phyloP scores from a whole-genome alignment of 2,113 vertebrate genomes.

The Pontoporia blainvillei region DNA sequence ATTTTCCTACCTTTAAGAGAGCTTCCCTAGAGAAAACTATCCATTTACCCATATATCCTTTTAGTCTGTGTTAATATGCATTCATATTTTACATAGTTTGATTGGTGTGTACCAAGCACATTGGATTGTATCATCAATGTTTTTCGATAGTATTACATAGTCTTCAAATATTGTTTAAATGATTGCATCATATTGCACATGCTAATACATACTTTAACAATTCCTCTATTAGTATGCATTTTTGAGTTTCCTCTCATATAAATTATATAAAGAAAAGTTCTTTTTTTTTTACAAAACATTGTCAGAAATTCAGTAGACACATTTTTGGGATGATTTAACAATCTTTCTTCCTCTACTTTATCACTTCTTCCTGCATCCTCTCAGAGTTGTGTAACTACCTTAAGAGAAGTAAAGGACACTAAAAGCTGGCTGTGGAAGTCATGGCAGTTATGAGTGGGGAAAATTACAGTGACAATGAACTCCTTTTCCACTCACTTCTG shows the following conservation, averaged over 20 bases:
- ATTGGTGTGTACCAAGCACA: not conserved
- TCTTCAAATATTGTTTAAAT: slow-evolving; percentile 8
- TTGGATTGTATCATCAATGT: not conserved
- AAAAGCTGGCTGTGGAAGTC: not conserved
- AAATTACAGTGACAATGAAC: not conserved
- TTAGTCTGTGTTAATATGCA: not conserved
- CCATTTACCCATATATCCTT: not conserved
- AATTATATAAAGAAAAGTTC: not conserved
- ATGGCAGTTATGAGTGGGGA: not conserved
- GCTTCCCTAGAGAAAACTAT: not conserved
- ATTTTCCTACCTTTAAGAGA: not conserved
- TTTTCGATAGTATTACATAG: not conserved
- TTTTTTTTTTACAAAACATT: not conserved
- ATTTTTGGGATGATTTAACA: not conserved
- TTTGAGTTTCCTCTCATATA: not conserved
- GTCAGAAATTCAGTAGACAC: not conserved
- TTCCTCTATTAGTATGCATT: not conserved
- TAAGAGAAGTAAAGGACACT: not conserved
- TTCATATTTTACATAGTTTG: not conserved
- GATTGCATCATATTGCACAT: not conserved
- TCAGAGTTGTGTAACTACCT: not conserved
- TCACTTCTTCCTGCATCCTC: not conserved
- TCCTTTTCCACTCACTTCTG: not conserved
- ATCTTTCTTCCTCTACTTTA: not conserved
- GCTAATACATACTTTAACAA: not conserved